Conservation (phyloP, 2,113 vertebrate species). For the Sylvilagus bachmani region DNA sequence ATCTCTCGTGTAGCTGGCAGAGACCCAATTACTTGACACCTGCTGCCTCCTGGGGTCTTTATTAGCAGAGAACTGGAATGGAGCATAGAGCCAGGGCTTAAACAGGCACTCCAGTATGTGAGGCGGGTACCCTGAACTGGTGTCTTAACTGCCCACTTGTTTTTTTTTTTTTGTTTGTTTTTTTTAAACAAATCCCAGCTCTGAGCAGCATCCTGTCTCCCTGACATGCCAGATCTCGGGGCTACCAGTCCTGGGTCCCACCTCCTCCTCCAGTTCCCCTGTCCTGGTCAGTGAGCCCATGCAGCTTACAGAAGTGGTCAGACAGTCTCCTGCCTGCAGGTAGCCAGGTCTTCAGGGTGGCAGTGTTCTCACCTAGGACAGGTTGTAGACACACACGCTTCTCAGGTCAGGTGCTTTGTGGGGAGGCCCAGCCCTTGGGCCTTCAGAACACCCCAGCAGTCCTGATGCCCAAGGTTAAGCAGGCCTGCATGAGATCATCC, state of each 20-base stretch:
- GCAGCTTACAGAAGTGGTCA: accelerated
- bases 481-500: not conserved
- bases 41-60: no score
- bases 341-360: not conserved
- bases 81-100: no score
- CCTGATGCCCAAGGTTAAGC: not conserved
- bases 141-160: no score
- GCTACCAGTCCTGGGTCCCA: not conserved
- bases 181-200: not conserved
- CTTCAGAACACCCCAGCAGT: not conserved
- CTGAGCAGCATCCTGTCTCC: no score
- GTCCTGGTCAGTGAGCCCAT: not conserved
- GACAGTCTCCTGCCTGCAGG: no score
- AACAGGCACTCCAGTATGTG: no score
- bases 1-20: no score
- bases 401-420: not conserved
- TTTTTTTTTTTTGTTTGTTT: no score
- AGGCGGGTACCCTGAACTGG: no score
- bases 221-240: no score
- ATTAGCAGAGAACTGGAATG: no score
- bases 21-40: no score
- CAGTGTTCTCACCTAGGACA: not conserved
- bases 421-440: not conserved
- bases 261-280: not conserved
- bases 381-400: not conserved